phyloP scores from a whole-genome alignment of 2,797 vertebrate species.

The Alectoris magna region DNA sequence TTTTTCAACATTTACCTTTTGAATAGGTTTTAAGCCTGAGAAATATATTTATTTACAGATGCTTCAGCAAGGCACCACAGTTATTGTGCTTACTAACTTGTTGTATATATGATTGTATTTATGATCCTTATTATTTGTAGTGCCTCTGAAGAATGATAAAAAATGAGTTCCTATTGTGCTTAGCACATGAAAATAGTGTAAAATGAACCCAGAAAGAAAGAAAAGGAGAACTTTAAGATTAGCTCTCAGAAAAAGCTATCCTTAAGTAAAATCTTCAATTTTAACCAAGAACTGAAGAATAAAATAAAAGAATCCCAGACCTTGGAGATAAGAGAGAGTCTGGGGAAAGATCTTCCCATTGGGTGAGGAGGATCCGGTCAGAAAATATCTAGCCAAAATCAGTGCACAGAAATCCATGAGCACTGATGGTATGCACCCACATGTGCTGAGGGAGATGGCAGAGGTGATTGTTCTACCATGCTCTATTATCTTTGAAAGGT shows the following conservation, averaged over 20 bases:
- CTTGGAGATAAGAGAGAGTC: too few species aligned
- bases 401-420: too few species aligned
- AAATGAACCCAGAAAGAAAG: neutral
- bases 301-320: neutral
- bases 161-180: neutral
- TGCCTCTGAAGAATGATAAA: neutral
- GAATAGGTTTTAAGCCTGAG: constrained; percentile 25
- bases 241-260: neutral
- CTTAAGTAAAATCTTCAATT: neutral
- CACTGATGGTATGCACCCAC: too few species aligned
- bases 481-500: too few species aligned
- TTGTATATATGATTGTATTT: neutral
- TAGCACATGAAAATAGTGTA: neutral
- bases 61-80: neutral
- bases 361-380: too few species aligned
- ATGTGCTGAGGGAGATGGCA: too few species aligned
- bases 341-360: too few species aligned
- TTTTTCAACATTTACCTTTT: constrained; percentile 37
- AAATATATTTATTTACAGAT: constrained; percentile 11
- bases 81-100: neutral
- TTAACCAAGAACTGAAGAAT: neutral
- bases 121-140: neutral
- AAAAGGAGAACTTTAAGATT: neutral
- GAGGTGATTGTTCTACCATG: too few species aligned
- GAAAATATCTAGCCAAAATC: too few species aligned